A percentile compares a stretch with the other conserved stretches of the same genome.
phyloP scores from a whole-genome alignment of 2,113 vertebrate genomes.

The Hemichromis elongatus region DNA sequence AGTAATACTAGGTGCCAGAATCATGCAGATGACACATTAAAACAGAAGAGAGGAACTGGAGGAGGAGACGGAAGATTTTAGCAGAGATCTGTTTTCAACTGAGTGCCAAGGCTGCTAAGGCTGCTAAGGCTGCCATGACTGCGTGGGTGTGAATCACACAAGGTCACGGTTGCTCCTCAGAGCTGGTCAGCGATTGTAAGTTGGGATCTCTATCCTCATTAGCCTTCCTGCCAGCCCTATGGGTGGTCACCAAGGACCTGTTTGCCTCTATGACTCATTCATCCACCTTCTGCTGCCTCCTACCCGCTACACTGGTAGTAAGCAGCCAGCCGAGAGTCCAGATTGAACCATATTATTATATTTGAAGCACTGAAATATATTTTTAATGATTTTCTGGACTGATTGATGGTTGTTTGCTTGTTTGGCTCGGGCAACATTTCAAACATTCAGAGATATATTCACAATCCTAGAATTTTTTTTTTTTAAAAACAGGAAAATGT shows the following conservation, averaged over 20 bases:
- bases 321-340: not conserved
- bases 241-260: not conserved
- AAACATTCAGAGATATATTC: not conserved
- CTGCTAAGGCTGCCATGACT: not conserved
- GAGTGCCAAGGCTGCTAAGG: not conserved
- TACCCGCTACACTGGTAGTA: not conserved
- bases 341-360: not conserved
- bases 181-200: not conserved
- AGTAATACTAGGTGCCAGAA: not conserved
- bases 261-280: constrained; percentile 33
- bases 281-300: constrained; percentile 6
- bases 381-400: not conserved
- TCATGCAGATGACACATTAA: not conserved
- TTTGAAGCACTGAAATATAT: not conserved
- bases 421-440: not conserved
- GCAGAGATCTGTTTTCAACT: not conserved
- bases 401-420: not conserved
- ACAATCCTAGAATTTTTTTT: not conserved
- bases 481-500: not conserved
- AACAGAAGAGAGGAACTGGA: not conserved
- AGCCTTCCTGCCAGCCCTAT: not conserved
- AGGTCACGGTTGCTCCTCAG: not conserved
- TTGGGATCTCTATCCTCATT: not conserved
- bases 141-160: constrained; percentile 24
- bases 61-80: not conserved